Evolutionary conservation across 2,888 invertebrate genomes (phyloP).

Genomic region (Callyntrura sp.): DNA sequence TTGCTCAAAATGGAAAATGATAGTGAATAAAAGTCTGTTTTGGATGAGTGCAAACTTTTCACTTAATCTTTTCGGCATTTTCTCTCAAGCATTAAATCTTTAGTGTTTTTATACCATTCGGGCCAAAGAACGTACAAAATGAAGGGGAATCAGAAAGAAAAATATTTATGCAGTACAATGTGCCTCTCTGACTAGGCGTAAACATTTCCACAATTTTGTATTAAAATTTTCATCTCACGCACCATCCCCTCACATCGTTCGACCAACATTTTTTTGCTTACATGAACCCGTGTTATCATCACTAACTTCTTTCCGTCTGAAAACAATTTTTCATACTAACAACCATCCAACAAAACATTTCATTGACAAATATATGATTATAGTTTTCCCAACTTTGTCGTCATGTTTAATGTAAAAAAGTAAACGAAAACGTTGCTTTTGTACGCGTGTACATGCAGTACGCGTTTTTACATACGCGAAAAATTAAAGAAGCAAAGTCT

Average conservation of each 20-base stretch:
- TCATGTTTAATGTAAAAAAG: too few relatives aligned
- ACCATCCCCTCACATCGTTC: background rate
- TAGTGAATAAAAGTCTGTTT: conserved; percentile 42
- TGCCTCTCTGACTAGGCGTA: background rate
- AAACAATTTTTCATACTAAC: conserved; percentile 39
- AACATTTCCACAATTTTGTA: background rate
- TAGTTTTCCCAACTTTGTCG: background rate
- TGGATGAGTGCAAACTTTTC: conserved; percentile 54
- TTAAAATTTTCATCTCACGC: conserved; percentile 31
- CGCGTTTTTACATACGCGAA: background rate
- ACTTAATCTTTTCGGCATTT: conserved; percentile 56
- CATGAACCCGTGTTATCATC: background rate
- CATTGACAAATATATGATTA: conserved; percentile 45
- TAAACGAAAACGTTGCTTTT: too few relatives aligned
- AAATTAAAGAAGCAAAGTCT: background rate
- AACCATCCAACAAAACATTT: conserved; percentile 23
- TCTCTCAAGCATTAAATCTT: conserved; percentile 26
- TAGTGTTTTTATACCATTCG: background rate
- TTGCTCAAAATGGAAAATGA: conserved; percentile 71
- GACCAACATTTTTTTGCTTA: conserved; percentile 3
- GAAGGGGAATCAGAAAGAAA: background rate
- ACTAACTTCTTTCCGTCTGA: conserved; percentile 10
- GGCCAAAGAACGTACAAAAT: background rate
- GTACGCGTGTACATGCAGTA: too few relatives aligned
- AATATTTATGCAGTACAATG: background rate